Percentiles rank a stretch among this genome's conserved stretches.
Conservation (phyloP, 2,113 vertebrate genomes). For the Apistogramma diplotaenia region DNA sequence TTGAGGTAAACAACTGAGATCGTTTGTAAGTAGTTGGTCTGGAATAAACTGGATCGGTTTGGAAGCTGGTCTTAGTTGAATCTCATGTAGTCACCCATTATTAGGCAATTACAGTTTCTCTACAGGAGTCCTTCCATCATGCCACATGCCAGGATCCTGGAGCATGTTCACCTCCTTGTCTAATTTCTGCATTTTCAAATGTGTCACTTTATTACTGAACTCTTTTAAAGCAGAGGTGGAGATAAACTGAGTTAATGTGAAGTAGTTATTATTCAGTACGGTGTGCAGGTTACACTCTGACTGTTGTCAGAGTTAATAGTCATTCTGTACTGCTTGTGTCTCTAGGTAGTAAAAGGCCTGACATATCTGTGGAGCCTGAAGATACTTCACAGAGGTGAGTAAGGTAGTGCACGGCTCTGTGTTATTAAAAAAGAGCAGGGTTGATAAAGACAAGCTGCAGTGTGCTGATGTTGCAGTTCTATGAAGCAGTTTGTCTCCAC, state of each 20-base stretch:
- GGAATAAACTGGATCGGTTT: neutral
- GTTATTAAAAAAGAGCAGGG: conserved; percentile 48
- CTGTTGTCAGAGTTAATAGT: neutral
- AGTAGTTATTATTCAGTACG: neutral
- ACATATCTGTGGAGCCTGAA: conserved; percentile 98
- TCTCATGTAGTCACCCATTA: neutral
- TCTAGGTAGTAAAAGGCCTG: conserved; percentile 95
- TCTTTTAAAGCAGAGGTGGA: neutral
- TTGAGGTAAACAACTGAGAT: neutral
- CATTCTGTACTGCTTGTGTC: neutral
- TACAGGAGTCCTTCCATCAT: neutral
- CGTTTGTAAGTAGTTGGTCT: neutral
- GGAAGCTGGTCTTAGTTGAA: neutral
- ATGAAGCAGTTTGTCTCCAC: conserved; percentile 63
- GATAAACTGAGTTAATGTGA: neutral
- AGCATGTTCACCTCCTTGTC: neutral
- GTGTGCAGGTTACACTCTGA: neutral
- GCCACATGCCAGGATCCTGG: neutral
- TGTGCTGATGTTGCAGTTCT: conserved; percentile 67
- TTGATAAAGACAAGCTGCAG: conserved; percentile 54
- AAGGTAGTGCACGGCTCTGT: neutral
- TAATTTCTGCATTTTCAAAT: neutral
- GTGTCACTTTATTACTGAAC: neutral
- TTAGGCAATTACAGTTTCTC: neutral
- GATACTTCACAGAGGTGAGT: conserved; percentile 95